Conservation (phyloP, 2,113 vertebrate genomes). For the Balaenoptera acutorostrata region DNA sequence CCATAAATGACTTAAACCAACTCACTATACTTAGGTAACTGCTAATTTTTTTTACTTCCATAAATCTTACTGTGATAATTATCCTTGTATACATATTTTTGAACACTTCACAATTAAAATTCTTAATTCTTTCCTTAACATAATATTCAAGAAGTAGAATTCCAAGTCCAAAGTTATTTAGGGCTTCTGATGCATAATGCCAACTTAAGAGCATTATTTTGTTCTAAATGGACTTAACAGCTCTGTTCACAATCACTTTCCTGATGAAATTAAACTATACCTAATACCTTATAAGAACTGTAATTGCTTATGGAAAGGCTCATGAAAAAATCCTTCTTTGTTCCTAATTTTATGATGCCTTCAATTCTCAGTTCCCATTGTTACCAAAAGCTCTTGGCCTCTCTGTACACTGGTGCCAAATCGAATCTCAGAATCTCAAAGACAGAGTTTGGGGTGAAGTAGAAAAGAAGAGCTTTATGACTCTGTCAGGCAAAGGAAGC, state of each 20-base stretch:
- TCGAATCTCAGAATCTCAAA: not conserved
- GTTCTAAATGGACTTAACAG: not conserved
- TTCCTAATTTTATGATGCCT: not conserved
- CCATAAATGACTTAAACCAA: not conserved
- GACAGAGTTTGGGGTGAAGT: not conserved
- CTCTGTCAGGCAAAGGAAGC: too few relatives aligned
- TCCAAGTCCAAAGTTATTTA: not conserved
- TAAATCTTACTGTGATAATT: not conserved
- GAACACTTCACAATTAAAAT: not conserved
- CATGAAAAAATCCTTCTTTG: not conserved
- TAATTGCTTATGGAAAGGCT: not conserved
- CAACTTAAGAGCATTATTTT: not conserved
- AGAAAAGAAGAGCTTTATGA: not conserved
- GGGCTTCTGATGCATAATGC: not conserved
- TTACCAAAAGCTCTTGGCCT: not conserved
- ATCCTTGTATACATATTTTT: not conserved
- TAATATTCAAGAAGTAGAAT: constrained; percentile 12
- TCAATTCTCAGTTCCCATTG: not conserved
- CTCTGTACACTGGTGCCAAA: not conserved
- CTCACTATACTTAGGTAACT: not conserved
- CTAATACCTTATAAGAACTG: not conserved
- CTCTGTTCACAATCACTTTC: not conserved
- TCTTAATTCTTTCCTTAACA: not conserved
- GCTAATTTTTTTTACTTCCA: constrained; percentile 13
- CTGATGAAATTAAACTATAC: constrained; percentile 5